Base-by-base conservation (phyloP, 2,888 invertebrate genomes). In the Tryphoninae sp. region DNA sequence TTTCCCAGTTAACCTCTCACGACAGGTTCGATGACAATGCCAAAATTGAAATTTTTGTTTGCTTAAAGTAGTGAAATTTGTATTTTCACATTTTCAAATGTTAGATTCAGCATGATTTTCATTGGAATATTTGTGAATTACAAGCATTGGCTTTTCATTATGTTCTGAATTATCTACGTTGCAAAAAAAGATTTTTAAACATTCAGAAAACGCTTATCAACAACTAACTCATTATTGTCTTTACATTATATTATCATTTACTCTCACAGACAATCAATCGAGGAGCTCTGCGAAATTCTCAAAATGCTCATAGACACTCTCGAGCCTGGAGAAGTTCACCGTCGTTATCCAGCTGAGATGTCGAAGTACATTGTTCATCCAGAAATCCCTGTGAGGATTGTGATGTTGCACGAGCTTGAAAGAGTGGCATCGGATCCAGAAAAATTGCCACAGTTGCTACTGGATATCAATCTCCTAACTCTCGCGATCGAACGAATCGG, bases 401-500 rank as follows among this genome's bases (percentile, higher is more conserved):
- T 90, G 22, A 84, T 87, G 0, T 73, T 92, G 2, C 77, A 86
- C 19, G 89, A 91, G 77, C 77, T 91, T 9, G 51, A 80, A 0
- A 83, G 85, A 62, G 83, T 84, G 16, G 88, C 86, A 0, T 80
- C 62, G 0, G 71, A 85, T 58, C 73, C 83, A 0, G 71, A 76
- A n/a, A 89, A 89, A 11, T 80, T 92, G 11, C 86, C 93, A n/a
- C 92, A 93, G n/a, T 84, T 94, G 42, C 88, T 93, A 11, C 86
- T 92, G 62, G 93, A 93, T 86, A 88, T 92, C 73, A 93, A 93
- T 86, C 88, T 96, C 19, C 92, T 95, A 84, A 93, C 93, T 2
- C 93, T 93, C 33, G 92, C 94, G 8, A 92, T 94, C 19, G 93
- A 94, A 83, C 93, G 94, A 89, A 92, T 96, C 1, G 92, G 92